These are phyloP conservation scores for Brachypalpus laphriformis DNA, from an alignment of 2,888 invertebrate species.

Conservation along the genomic window DNA sequence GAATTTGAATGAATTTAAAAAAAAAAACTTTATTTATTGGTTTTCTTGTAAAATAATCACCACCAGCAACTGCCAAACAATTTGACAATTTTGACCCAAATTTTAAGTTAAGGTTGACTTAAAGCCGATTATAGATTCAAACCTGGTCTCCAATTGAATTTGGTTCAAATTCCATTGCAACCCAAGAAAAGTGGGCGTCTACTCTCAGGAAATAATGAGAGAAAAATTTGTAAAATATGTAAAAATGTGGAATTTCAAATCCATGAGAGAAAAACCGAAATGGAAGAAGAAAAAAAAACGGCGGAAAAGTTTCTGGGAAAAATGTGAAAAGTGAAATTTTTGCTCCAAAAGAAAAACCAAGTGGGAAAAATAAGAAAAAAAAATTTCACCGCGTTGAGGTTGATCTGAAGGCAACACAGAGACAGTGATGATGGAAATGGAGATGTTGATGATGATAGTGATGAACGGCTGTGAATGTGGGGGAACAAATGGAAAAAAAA, in stretches of 20 bases:
- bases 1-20: conserved; percentile 11
- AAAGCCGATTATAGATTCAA: not conserved
- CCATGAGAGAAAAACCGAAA: not conserved
- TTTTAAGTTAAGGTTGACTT: not conserved
- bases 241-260: not conserved
- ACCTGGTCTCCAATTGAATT: not conserved
- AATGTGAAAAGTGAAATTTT: conserved; percentile 60
- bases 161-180: not conserved
- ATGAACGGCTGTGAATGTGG: conserved; percentile 24
- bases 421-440: conserved; percentile 44
- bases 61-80: not conserved
- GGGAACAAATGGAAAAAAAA: conserved; percentile 18
- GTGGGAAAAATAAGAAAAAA: conserved; percentile 13
- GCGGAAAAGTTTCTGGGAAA: conserved; percentile 35
- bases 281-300: conserved; percentile 12
- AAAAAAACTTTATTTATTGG: not conserved
- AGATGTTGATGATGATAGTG: conserved; percentile 39
- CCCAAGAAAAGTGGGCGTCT: not conserved
- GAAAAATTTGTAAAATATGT: not conserved
- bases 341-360: conserved; percentile 28
- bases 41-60: not conserved
- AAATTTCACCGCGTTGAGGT: conserved; percentile 43
- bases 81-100: not conserved
- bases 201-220: not conserved
- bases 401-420: conserved; percentile 30